Conservation (phyloP, 2,113 vertebrate species). For the Myotis brandtii region DNA sequence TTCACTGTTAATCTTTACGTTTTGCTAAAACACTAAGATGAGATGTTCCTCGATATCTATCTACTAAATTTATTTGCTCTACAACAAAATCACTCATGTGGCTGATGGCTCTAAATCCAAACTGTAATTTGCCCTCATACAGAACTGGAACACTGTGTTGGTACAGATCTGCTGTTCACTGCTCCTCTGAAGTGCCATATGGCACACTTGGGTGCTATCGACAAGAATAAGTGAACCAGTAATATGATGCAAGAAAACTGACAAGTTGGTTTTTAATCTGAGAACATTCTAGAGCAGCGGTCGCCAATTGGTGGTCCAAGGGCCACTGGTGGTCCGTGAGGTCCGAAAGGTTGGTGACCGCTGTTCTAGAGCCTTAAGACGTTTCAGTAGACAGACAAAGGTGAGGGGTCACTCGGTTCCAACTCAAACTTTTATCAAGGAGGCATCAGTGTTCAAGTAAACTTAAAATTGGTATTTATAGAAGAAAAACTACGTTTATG, state of each 20-base stretch:
- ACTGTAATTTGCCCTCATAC: background rate
- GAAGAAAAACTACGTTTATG: background rate
- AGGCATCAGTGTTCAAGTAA: background rate
- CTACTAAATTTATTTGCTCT: background rate
- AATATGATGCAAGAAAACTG: background rate
- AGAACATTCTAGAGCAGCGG: background rate
- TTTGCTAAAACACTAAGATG: background rate
- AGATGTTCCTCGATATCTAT: background rate
- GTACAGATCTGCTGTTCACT: background rate
- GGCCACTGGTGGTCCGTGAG: too few relatives aligned
- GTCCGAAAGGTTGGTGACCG: too few relatives aligned
- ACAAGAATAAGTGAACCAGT: background rate
- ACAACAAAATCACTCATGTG: background rate
- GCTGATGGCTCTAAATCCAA: background rate
- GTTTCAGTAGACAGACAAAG: conserved; percentile 20
- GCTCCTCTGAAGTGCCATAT: background rate
- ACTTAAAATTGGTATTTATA: background rate
- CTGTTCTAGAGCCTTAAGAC: background rate
- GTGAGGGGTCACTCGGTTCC: background rate
- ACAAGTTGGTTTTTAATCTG: background rate
- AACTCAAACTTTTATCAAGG: background rate
- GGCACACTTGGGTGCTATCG: background rate
- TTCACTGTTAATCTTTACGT: background rate
- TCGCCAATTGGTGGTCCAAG: too few relatives aligned
- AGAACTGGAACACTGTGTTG: background rate